A percentile compares a stretch with the other conserved stretches of the same genome.
These are phyloP conservation scores for Eleutherodactylus coqui DNA, from an alignment of 2,797 vertebrate species.

Conservation along the genomic window DNA sequence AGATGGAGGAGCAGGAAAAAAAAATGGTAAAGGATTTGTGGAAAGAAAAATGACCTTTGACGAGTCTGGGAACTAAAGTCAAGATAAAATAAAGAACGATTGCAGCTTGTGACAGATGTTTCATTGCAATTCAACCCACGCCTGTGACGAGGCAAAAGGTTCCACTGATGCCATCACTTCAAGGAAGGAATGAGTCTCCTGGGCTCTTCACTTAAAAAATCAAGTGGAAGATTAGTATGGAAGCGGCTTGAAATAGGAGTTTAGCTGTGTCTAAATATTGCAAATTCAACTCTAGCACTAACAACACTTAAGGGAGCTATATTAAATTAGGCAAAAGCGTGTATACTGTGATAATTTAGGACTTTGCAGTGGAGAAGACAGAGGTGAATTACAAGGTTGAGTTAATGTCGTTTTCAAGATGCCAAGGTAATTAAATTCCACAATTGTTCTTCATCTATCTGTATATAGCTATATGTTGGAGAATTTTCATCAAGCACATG, in stretches of 20 bases:
- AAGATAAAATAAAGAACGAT: slow-evolving; percentile 52
- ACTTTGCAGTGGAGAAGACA: not conserved
- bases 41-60: slow-evolving; percentile 50
- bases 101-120: slow-evolving; percentile 59
- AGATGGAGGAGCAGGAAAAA: slow-evolving; percentile 32
- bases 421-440: not conserved
- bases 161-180: slow-evolving; percentile 56
- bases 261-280: slow-evolving; percentile 56
- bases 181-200: slow-evolving; percentile 52
- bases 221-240: slow-evolving; percentile 60
- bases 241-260: slow-evolving; percentile 53
- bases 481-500: too few relatives aligned
- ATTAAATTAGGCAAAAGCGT: slow-evolving; percentile 48
- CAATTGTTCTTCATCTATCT: not conserved
- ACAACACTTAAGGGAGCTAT: slow-evolving; percentile 60
- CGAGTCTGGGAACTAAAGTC: slow-evolving; percentile 45
- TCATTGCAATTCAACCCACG: slow-evolving; percentile 59
- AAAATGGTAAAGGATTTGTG: slow-evolving; percentile 38
- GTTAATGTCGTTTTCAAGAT: not conserved
- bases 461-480: not conserved
- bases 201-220: slow-evolving; percentile 57
- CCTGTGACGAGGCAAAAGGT: slow-evolving; percentile 51
- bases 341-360: slow-evolving; percentile 33
- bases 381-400: slow-evolving; percentile 21
- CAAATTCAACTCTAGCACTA: slow-evolving; percentile 47